Conservation (phyloP, 2,888 invertebrate species). For the Yponomeuta sedellus region DNA sequence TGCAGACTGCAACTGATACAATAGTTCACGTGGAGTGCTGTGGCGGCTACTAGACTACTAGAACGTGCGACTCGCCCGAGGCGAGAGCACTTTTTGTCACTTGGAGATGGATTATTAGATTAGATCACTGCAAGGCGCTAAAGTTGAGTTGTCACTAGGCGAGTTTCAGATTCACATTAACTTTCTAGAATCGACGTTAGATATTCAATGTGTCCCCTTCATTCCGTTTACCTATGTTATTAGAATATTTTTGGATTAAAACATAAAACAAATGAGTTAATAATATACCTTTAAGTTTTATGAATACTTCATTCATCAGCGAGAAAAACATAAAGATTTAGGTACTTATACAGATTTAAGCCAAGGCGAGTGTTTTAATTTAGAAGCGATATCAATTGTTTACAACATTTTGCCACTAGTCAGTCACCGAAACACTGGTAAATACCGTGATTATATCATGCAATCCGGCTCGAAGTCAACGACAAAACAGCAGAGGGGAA, state of each 20-base stretch:
- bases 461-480: constrained; percentile 28
- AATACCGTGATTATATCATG: constrained; percentile 44
- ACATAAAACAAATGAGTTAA: not conserved
- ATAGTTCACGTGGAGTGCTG: constrained; percentile 19
- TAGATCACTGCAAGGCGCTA: not conserved
- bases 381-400: constrained; percentile 30
- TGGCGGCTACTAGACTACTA: not conserved
- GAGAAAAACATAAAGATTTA: not conserved
- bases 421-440: constrained; percentile 35
- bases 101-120: not conserved
- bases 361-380: constrained; percentile 28
- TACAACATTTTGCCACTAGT: constrained; percentile 28
- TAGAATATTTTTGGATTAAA: too few species aligned
- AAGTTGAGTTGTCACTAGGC: not conserved
- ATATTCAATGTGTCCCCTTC: not conserved
- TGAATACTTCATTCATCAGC: not conserved
- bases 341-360: not conserved
- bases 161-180: not conserved
- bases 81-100: not conserved
- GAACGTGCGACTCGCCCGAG: not conserved
- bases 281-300: not conserved
- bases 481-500: not conserved
- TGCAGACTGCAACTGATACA: constrained; percentile 20
- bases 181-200: not conserved
- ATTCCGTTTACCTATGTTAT: too few species aligned